These are phyloP conservation scores for Saccostrea echinata DNA, from an alignment of 1,140 invertebrate species.

Conservation along the genomic window DNA sequence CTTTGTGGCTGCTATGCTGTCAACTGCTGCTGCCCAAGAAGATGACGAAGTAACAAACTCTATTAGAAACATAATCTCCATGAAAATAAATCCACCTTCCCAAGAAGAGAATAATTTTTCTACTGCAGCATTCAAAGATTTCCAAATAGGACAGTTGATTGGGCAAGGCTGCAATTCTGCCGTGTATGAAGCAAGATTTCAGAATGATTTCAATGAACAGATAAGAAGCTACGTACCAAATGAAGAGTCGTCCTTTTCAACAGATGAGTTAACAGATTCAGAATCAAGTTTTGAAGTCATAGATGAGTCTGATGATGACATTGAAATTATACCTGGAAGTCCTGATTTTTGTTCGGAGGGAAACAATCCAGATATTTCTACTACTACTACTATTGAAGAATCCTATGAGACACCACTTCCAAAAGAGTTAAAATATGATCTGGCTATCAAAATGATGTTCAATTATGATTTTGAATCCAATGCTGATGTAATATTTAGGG, in stretches of 20 bases:
- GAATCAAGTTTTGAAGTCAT: not conserved
- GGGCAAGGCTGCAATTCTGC: constrained; percentile 91
- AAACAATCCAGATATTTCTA: not conserved
- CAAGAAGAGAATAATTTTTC: constrained; percentile 42
- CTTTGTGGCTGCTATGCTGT: constrained; percentile 56
- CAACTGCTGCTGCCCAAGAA: constrained; percentile 38
- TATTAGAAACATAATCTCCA: not conserved
- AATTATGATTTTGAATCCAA: constrained; percentile 94
- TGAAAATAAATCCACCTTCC: not conserved
- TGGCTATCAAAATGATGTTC: constrained; percentile 95
- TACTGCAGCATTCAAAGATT: constrained; percentile 81
- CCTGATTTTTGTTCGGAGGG: not conserved
- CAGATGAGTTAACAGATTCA: not conserved
- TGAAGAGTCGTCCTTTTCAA: not conserved
- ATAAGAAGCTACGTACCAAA: not conserved
- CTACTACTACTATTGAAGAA: not conserved
- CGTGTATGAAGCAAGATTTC: constrained; percentile 86
- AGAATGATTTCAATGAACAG: not conserved
- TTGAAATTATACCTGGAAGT: constrained; percentile 10
- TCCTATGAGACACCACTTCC: not conserved
- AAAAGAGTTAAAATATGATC: constrained; percentile 78
- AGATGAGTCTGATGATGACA: not conserved
- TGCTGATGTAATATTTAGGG: constrained; percentile 87
- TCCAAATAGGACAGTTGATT: constrained; percentile 86
- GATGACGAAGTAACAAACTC: constrained; percentile 44